Conservation (phyloP, 2,113 vertebrate genomes). For the Ancistrus triradiatus region DNA sequence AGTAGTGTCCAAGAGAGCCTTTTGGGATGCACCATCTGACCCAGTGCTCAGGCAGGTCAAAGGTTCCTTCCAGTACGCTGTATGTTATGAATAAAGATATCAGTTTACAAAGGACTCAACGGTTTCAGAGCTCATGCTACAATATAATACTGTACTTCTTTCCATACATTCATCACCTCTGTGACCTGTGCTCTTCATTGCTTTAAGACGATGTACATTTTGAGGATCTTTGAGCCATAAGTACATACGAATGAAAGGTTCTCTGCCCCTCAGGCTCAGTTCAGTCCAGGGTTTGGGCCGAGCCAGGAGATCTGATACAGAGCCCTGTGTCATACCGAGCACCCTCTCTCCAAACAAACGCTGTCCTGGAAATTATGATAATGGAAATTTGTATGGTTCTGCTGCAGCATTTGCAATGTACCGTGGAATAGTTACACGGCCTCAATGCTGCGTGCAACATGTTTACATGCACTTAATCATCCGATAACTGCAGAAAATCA, state of each 20-base stretch:
- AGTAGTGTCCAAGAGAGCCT: slow-evolving; percentile 74
- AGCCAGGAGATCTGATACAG: slow-evolving; percentile 95
- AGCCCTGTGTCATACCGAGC: slow-evolving; percentile 94
- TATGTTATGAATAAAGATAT: neutral
- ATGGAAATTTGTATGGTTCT: neutral
- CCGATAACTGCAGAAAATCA: no score
- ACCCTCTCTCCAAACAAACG: slow-evolving; percentile 96
- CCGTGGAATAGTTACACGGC: no score
- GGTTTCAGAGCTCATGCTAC: no score
- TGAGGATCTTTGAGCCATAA: slow-evolving; percentile 95
- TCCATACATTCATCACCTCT: no score
- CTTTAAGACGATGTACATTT: slow-evolving; percentile 94
- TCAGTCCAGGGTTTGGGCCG: slow-evolving; percentile 98
- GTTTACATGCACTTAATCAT: no score
- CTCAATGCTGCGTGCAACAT: no score
- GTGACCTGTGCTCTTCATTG: slow-evolving; percentile 94
- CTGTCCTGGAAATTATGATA: slow-evolving; percentile 74
- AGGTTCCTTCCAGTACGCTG: slow-evolving; percentile 86
- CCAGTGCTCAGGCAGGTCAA: slow-evolving; percentile 83
- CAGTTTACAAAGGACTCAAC: no score
- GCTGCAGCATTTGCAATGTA: no score
- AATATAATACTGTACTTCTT: no score
- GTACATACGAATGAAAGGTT: slow-evolving; percentile 86
- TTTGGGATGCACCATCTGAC: slow-evolving; percentile 85
- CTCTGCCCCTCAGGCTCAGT: slow-evolving; percentile 89